phyloP scores from a whole-genome alignment of 1,140 invertebrate genomes.

The Hormaphis cornu region DNA sequence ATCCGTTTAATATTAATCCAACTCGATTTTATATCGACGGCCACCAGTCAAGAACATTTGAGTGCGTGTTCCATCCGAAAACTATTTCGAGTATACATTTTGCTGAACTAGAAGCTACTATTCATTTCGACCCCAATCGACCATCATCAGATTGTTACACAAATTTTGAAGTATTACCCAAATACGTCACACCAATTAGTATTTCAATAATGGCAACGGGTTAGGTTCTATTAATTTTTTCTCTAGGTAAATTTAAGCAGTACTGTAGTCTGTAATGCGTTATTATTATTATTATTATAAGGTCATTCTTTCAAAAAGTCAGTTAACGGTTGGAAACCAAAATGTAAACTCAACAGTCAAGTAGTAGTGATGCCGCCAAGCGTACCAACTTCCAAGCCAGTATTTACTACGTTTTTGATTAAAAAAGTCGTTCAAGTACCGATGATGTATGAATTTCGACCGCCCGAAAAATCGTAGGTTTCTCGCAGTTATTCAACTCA shows the following conservation, averaged over 20 bases:
- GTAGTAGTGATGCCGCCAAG: constrained; percentile 9
- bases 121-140: not conserved
- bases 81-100: not conserved
- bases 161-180: not conserved
- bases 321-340: not conserved
- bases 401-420: not conserved
- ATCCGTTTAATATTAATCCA: not conserved
- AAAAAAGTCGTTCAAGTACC: not conserved
- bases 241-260: not conserved
- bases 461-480: not conserved
- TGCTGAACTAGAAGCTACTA: not conserved
- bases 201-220: not conserved
- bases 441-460: not conserved
- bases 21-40: not conserved
- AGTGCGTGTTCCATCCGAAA: not conserved
- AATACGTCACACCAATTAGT: not conserved
- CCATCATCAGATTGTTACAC: not conserved
- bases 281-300: not conserved
- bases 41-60: not conserved
- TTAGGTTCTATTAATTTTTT: not conserved
- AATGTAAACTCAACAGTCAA: not conserved
- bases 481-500: too few species aligned
- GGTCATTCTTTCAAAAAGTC: not conserved
- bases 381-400: not conserved
- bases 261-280: not conserved